Evolutionary conservation across 1,140 invertebrate species (phyloP).

Genomic region (Pomacea maculata): DNA sequence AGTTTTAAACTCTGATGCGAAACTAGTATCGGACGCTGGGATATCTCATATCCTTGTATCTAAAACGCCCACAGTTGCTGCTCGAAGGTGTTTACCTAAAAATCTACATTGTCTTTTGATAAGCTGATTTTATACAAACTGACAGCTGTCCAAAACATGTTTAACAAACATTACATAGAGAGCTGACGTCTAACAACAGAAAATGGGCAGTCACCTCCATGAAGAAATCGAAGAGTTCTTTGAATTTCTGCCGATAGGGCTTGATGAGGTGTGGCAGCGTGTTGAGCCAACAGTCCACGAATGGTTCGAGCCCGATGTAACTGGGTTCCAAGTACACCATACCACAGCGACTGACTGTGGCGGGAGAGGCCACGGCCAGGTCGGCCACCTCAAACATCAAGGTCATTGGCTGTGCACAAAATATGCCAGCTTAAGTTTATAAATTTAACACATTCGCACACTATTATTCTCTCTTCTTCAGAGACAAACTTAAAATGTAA

Average conservation of each 20-base stretch:
- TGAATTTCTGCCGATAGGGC: slow-evolving; percentile 50
- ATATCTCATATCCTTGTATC: no score
- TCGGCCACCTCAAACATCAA: slow-evolving; percentile 73
- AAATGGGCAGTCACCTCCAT: slow-evolving; percentile 55
- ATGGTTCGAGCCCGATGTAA: slow-evolving; percentile 63
- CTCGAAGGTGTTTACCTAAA: no score
- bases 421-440: no score
- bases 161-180: neutral
- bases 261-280: slow-evolving; percentile 58
- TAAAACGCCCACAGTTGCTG: no score
- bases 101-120: no score
- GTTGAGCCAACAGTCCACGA: slow-evolving; percentile 65
- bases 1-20: no score
- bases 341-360: slow-evolving; percentile 70
- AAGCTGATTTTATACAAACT: no score
- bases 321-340: slow-evolving; percentile 71
- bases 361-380: slow-evolving; percentile 66
- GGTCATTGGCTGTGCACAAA: slow-evolving; percentile 61
- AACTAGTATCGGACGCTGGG: no score
- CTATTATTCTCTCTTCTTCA: no score
- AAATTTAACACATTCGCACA: no score
- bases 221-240: slow-evolving; percentile 60
- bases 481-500: no score
- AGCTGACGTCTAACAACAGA: no score
- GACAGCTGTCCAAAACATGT: neutral